These are phyloP conservation scores for Anthoptus insignis DNA, from an alignment of 2,888 invertebrate species.

Conservation along the genomic window DNA sequence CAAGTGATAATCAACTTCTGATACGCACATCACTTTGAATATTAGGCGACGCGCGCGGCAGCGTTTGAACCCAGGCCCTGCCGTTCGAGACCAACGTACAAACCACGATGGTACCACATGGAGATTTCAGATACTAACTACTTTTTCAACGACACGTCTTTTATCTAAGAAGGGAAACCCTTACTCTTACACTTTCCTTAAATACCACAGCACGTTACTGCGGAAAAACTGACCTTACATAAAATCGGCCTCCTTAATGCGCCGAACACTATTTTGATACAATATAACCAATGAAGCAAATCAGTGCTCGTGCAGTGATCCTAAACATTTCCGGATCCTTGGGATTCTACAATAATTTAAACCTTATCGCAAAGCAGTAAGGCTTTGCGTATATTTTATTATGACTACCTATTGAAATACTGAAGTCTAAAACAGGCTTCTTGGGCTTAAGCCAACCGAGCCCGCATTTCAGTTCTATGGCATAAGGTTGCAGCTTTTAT, in stretches of 20 bases:
- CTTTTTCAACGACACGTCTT: too few species aligned
- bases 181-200: too few species aligned
- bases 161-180: too few species aligned
- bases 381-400: slow-evolving; percentile 11
- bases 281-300: slow-evolving; percentile 14
- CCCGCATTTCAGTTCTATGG: slow-evolving; percentile 10
- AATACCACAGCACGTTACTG: not conserved
- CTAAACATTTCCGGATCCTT: not conserved
- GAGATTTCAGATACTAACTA: too few species aligned
- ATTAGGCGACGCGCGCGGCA: too few species aligned
- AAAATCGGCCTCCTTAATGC: not conserved
- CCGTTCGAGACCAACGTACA: too few species aligned
- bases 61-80: too few species aligned
- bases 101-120: too few species aligned
- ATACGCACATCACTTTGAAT: too few species aligned
- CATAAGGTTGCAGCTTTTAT: slow-evolving; percentile 14
- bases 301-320: slow-evolving; percentile 14
- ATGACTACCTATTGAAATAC: slow-evolving; percentile 20
- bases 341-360: slow-evolving; percentile 1
- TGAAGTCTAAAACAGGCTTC: slow-evolving; percentile 19
- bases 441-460: slow-evolving; percentile 20
- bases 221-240: slow-evolving; percentile 4
- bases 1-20: too few species aligned
- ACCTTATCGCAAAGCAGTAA: slow-evolving; percentile 4
- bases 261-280: slow-evolving; percentile 8